Conservation (phyloP, 2,797 vertebrate species). For the Arrhamphus sclerolepis region DNA sequence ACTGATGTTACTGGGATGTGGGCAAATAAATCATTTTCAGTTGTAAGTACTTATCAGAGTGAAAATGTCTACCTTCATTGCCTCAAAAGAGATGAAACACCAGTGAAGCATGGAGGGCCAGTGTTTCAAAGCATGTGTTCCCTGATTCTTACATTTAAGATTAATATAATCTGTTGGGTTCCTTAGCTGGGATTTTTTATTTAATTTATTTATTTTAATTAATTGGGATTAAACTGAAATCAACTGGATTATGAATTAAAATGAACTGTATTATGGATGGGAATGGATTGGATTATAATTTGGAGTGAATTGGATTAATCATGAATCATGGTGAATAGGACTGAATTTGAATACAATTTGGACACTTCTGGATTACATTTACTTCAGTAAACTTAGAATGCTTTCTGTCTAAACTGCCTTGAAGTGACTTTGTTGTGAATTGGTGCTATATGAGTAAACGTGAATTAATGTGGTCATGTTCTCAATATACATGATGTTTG, state of each 20-base stretch:
- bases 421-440: slow-evolving; percentile 5
- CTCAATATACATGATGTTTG: slow-evolving; percentile 6
- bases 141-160: slow-evolving; percentile 10
- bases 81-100: slow-evolving; percentile 26
- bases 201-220: too few species aligned
- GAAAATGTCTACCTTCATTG: slow-evolving; percentile 25
- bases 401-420: too few species aligned
- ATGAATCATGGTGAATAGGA: too few species aligned
- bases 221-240: too few species aligned
- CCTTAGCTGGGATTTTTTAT: too few species aligned
- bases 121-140: slow-evolving; percentile 4
- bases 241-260: too few species aligned
- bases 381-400: too few species aligned
- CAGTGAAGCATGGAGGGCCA: slow-evolving; percentile 12
- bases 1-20: slow-evolving; percentile 12
- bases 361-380: neutral
- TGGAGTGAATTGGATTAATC: too few species aligned
- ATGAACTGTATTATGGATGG: too few species aligned
- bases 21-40: slow-evolving; percentile 33
- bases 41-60: slow-evolving; percentile 41
- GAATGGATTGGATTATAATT: too few species aligned
- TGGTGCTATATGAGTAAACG: neutral
- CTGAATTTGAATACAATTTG: too few species aligned
- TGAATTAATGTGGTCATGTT: neutral
- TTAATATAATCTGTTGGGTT: neutral